Evolutionary conservation across 2,888 invertebrate genomes (phyloP).

Genomic region (Odontomyia ornata): DNA sequence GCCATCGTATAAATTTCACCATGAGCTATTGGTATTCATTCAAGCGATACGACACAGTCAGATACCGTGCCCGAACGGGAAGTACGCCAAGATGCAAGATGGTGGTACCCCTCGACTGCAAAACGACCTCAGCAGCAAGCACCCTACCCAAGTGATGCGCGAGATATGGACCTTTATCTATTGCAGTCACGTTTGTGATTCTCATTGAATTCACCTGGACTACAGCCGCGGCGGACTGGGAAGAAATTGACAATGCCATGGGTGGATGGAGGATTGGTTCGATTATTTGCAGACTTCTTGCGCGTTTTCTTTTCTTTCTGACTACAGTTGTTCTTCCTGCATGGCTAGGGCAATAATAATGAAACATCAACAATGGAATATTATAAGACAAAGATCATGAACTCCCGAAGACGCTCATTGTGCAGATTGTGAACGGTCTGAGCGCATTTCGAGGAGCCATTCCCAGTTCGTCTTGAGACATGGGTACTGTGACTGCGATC

Average conservation of each 20-base stretch:
- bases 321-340: neutral
- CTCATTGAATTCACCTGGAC: conserved; percentile 47
- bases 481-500: neutral
- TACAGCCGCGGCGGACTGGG: neutral
- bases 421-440: neutral
- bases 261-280: conserved; percentile 12
- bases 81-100: conserved; percentile 28
- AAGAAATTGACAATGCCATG: conserved; percentile 18
- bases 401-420: conserved; percentile 26
- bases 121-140: neutral
- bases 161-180: conserved; percentile 38
- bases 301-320: neutral
- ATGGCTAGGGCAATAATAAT: conserved; percentile 9
- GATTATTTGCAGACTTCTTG: conserved; percentile 13
- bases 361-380: conserved; percentile 39
- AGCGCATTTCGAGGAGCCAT: conserved; percentile 10
- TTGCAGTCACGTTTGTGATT: conserved; percentile 49
- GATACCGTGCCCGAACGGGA: neutral
- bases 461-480: neutral
- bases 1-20: conserved; percentile 30
- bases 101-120: neutral
- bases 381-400: conserved; percentile 46
- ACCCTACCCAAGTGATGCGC: conserved; percentile 2
- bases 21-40: conserved; percentile 21
- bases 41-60: neutral